Evolutionary conservation across 2,888 invertebrate genomes (phyloP), one percentile per base, ranked within the genome.

Genomic region (Apeira syringaria): DNA sequence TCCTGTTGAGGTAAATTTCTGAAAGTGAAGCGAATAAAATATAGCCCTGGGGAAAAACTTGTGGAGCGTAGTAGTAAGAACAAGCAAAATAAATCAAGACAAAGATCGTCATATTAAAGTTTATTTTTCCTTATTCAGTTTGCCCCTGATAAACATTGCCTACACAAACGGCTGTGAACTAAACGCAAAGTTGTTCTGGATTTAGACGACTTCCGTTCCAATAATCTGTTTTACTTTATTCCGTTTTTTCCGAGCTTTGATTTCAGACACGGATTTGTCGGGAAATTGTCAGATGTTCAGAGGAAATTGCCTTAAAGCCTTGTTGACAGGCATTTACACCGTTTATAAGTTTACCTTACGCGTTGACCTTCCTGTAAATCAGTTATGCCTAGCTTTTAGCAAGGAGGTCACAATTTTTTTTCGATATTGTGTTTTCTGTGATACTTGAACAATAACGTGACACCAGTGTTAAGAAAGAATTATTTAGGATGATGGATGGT

Each of bases 281-380:
- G 68, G 65, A 74, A 75, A 75, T 67, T 71, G 69, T 76, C 73
- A 74, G 73, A 75, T 75, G 68, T 72, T 62, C 54, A 49, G 47
- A 61, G 65, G 68, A 74, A 74, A 76, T 74, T 72, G 67, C 60
- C 64, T 63, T 63, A 69, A 61, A 64, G 72, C 66, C 61, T 61
- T 65, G 58, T 67, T 67, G 57, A 55, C 62, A 63, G 59, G 57
- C 60, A 62, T 69, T 70, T 65, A 58, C 46, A 41, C 40, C 45
- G 39, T 35, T 46, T 40, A 46, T 40, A 31, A 40, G 45, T 35
- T 46, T 45, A 29, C 36, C 47, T 41, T 29, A 26, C n/a, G 28
- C 24, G 29, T 20, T 30, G 27, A 26, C 32, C 32, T 39, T 24
- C 20, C 24, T 20, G 12, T 20, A 20, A 20, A 20, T 5, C 5